phyloP scores from a whole-genome alignment of 1,140 invertebrate species.

The Drosophila sucinea region DNA sequence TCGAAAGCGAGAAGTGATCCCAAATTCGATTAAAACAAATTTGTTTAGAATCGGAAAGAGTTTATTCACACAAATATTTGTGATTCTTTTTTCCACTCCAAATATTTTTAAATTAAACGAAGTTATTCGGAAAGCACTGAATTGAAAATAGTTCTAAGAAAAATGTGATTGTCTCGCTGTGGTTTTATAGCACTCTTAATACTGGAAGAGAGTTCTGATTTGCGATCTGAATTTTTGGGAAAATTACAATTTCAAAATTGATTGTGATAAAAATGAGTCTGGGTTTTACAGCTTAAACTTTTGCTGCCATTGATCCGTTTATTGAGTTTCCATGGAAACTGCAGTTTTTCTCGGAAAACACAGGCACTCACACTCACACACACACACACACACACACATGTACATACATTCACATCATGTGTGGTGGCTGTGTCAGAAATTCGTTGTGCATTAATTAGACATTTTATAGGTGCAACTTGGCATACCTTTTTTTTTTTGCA shows the following conservation, averaged over 20 bases:
- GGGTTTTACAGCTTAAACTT: background rate
- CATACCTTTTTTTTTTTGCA: slow-evolving; percentile 59
- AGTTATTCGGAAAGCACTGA: too few species aligned
- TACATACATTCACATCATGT: background rate
- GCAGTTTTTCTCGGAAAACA: background rate
- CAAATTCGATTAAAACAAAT: too few species aligned
- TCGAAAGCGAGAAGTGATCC: too few species aligned
- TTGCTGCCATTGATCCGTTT: background rate
- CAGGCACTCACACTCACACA: background rate
- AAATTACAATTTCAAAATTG: background rate
- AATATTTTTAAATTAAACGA: too few species aligned
- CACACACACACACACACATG: background rate
- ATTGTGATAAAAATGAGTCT: slow-evolving; percentile 5
- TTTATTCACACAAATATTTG: too few species aligned
- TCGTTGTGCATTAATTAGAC: slow-evolving; percentile 79
- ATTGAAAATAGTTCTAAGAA: too few species aligned
- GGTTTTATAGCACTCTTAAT: too few species aligned
- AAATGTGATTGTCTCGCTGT: too few species aligned
- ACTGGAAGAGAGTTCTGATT: too few species aligned
- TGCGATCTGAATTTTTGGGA: too few species aligned
- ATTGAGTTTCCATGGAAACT: background rate
- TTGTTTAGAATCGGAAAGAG: too few species aligned
- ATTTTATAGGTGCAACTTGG: slow-evolving; percentile 79
- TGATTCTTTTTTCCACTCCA: too few species aligned
- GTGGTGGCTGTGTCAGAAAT: slow-evolving; percentile 60